Conservation (phyloP, 2,888 invertebrate species). For the Lasioglossum oenotherae region DNA sequence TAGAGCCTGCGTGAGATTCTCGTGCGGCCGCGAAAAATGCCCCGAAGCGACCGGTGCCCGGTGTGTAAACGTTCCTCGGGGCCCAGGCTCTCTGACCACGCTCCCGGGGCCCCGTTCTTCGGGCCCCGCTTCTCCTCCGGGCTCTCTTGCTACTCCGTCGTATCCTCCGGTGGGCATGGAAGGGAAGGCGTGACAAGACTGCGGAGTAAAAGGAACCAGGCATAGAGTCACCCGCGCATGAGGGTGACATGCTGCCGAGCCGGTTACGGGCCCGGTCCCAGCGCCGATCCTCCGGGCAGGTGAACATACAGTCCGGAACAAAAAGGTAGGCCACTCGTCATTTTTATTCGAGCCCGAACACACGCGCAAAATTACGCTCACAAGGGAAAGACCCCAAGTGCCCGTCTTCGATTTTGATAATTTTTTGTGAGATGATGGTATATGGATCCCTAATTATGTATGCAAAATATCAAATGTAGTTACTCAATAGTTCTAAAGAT, state of each 20-base stretch:
- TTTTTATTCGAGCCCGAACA: neutral
- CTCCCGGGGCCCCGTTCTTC: constrained; percentile 10
- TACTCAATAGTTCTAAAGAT: too few species aligned
- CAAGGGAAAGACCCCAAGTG: too few species aligned
- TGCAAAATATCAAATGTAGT: too few species aligned
- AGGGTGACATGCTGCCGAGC: constrained; percentile 84
- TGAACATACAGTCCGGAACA: constrained; percentile 76
- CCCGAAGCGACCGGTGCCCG: constrained; percentile 1
- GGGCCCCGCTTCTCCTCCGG: constrained; percentile 9
- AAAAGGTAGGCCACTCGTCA: constrained; percentile 1
- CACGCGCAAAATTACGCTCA: neutral
- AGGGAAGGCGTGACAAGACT: constrained; percentile 83
- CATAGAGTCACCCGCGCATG: constrained; percentile 83
- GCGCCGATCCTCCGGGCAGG: constrained; percentile 78
- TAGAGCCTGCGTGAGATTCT: constrained; percentile 51
- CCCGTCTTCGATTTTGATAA: too few species aligned
- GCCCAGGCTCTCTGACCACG: constrained; percentile 22
- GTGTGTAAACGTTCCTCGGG: constrained; percentile 54
- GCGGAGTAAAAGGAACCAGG: constrained; percentile 82
- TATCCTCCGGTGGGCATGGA: constrained; percentile 73
- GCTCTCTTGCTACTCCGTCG: constrained; percentile 36
- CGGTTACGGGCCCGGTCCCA: constrained; percentile 77
- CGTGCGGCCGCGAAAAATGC: constrained; percentile 53
- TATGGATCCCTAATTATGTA: too few species aligned
- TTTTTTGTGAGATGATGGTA: too few species aligned